phyloP scores from a whole-genome alignment of 2,888 invertebrate species.

The Pedicia rivosa region DNA sequence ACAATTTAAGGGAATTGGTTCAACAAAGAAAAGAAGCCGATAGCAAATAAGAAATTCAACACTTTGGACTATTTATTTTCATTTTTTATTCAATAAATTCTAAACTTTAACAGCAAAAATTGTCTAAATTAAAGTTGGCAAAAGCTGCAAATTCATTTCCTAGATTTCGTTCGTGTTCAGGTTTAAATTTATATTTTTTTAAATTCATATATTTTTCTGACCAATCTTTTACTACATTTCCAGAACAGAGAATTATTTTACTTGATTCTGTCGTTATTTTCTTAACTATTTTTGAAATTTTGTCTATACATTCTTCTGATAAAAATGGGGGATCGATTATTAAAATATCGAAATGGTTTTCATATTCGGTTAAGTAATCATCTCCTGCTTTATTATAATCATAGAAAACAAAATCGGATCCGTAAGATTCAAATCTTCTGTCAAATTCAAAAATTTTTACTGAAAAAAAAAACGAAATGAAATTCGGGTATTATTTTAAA shows the following conservation, averaged over 20 bases:
- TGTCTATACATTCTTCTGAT: conserved; percentile 78
- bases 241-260: conserved; percentile 56
- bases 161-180: conserved; percentile 74
- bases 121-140: conserved; percentile 67
- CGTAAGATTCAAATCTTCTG: conserved; percentile 66
- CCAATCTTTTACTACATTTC: conserved; percentile 58
- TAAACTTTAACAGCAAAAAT: background rate
- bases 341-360: conserved; percentile 56
- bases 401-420: conserved; percentile 73
- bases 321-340: conserved; percentile 92
- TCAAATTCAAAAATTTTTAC: conserved; percentile 74
- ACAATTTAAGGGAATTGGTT: conserved; percentile 65
- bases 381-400: conserved; percentile 75
- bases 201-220: conserved; percentile 46
- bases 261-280: conserved; percentile 43
- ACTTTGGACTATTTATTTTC: too few species aligned
- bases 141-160: conserved; percentile 88
- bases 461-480: conserved; percentile 28
- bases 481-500: background rate
- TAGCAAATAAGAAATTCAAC: conserved; percentile 10
- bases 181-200: conserved; percentile 52
- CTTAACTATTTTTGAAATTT: conserved; percentile 63
- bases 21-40: conserved; percentile 42
- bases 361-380: conserved; percentile 33
- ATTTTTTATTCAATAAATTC: too few species aligned